phyloP scores from a whole-genome alignment of 1,140 invertebrate species.

The Scylla paramamosain region DNA sequence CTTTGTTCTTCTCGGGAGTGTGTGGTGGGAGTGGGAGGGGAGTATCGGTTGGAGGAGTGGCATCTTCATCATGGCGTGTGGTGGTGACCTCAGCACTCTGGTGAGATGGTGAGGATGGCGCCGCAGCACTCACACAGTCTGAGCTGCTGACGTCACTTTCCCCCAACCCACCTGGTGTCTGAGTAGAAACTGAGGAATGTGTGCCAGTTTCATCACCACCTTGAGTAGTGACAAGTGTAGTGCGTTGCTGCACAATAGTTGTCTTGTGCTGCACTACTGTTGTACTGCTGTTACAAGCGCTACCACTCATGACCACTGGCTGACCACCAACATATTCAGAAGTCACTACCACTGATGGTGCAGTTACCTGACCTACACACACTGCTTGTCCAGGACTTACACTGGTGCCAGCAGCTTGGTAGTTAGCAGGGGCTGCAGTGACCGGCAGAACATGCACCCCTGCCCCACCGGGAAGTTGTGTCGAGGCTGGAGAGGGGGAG shows the following conservation, averaged over 20 bases:
- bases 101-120: constrained; percentile 75
- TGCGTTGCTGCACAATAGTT: constrained; percentile 72
- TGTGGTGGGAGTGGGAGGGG: constrained; percentile 63
- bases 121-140: constrained; percentile 66
- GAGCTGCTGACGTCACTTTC: constrained; percentile 77
- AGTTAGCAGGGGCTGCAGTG: constrained; percentile 58
- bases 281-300: constrained; percentile 64
- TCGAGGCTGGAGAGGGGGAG: constrained; percentile 64
- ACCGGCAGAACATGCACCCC: constrained; percentile 69
- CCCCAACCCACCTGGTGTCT: constrained; percentile 73
- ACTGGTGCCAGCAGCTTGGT: constrained; percentile 59
- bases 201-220: constrained; percentile 67
- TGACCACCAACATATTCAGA: constrained; percentile 67
- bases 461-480: constrained; percentile 56
- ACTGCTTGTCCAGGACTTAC: constrained; percentile 64
- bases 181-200: constrained; percentile 77
- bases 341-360: constrained; percentile 66
- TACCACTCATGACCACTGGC: constrained; percentile 64
- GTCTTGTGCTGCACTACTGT: constrained; percentile 74
- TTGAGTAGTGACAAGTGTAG: constrained; percentile 73
- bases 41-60: constrained; percentile 62
- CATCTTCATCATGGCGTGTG: constrained; percentile 76
- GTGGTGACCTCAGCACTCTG: constrained; percentile 77
- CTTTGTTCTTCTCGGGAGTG: constrained; percentile 67
- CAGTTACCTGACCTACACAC: constrained; percentile 61